Conservation (phyloP, 2,888 invertebrate species). For the Branchinecta sandiegonensis region DNA sequence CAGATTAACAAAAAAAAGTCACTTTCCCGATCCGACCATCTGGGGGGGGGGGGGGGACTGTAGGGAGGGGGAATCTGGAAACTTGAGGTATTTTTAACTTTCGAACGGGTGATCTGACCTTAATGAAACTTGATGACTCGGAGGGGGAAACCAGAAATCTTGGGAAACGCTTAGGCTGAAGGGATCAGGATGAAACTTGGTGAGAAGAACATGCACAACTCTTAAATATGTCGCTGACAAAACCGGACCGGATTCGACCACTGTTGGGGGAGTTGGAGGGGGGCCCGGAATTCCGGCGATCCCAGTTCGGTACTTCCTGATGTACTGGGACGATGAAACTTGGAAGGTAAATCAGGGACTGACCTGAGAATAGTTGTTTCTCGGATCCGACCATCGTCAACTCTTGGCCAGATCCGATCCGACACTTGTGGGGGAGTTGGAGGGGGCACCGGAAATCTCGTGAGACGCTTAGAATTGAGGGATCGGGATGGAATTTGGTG, state of each 20-base stretch:
- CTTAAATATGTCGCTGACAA: neutral
- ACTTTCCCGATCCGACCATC: no score
- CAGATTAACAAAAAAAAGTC: no score
- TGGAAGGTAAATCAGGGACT: neutral
- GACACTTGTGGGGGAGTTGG: neutral
- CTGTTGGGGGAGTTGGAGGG: slow-evolving; percentile 1
- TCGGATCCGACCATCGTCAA: neutral
- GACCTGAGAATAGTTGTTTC: no score
- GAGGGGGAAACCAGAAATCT: no score
- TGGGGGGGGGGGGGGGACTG: no score
- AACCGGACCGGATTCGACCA: neutral
- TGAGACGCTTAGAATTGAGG: neutral
- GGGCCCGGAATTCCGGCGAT: neutral
- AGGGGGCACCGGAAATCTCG: neutral
- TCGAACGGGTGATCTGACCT: no score
- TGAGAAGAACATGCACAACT: no score
- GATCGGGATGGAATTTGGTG: slow-evolving; percentile 4
- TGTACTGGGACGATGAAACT: neutral
- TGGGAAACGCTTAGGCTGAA: no score
- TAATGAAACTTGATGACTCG: no score
- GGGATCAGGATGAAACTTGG: no score
- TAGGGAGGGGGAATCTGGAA: no score
- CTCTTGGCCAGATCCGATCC: neutral
- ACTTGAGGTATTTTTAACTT: no score
- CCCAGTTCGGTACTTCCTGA: neutral